Evolutionary conservation across 2,888 invertebrate genomes (phyloP), one percentile per base, ranked within the genome.

Genomic region (Athripsodes cinereus): DNA sequence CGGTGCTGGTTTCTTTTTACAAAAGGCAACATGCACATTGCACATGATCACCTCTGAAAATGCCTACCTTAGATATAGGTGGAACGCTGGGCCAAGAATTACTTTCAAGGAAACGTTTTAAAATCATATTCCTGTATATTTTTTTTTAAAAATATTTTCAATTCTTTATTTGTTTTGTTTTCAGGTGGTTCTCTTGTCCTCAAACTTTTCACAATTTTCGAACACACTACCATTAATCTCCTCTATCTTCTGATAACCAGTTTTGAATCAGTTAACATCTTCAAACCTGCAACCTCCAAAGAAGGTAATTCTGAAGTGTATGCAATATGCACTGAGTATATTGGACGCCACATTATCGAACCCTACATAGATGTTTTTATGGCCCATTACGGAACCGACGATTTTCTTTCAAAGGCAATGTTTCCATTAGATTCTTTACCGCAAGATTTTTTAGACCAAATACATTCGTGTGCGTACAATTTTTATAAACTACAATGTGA

Each of bases 231-330:
- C 1, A 79, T 95, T 0, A 85, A 85, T 62, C 73, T 94, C 2
- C 71, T 96, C 53, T 96, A 88, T 69, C 72, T 96, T 10, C 75
- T 97, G 2, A 85, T 85, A 66, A 86, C 87, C 66, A 67, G 81
- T 16, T 97, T 97, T 70, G 69, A 79, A 26, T 75, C 84, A 69
- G 85, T 96, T 0, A 78, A 83, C 64, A 77, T 92, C 18, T 90
- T 86, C 69, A 97, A 97, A 70, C 96, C 97, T 0, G 87, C 85
- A 1, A 91, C 92, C 0, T 96, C 96, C n/a, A 92, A 93, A 69
- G 87, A 90, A 68, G 96, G 96, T 6, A 97, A 97, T 73, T 96
- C 96, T 0, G 97, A 97, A 74, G 84, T 91, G 0, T 97, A 97
- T 69, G 81, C 94, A 0, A 76, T 96, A 22, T 91, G 90, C 66